These are phyloP conservation scores for Trisateles emortualis DNA, from an alignment of 2,888 invertebrate species.

Conservation along the genomic window DNA sequence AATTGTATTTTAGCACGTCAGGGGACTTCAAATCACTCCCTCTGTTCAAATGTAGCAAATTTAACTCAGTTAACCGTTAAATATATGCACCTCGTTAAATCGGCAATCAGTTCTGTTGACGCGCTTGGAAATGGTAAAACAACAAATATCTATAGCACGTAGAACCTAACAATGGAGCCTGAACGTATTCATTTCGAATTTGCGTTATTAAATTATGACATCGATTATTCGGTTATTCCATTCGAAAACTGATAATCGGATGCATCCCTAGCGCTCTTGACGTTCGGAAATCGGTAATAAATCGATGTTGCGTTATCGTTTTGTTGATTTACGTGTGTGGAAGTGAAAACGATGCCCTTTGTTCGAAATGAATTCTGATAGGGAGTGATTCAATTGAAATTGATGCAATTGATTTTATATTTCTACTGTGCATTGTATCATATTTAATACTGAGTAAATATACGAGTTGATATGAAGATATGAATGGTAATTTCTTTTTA, in stretches of 20 bases:
- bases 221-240: slow-evolving; percentile 67
- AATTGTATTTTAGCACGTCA: slow-evolving; percentile 20
- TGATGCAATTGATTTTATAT: too few species aligned
- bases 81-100: slow-evolving; percentile 69
- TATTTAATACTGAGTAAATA: too few species aligned
- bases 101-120: slow-evolving; percentile 62
- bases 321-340: slow-evolving; percentile 64
- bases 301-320: slow-evolving; percentile 65
- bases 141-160: slow-evolving; percentile 49
- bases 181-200: slow-evolving; percentile 66
- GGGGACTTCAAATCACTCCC: slow-evolving; percentile 43
- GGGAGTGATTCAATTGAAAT: slow-evolving; percentile 13
- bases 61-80: slow-evolving; percentile 56
- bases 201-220: slow-evolving; percentile 70
- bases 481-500: too few species aligned
- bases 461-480: too few species aligned
- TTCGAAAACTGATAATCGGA: slow-evolving; percentile 68
- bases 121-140: slow-evolving; percentile 53
- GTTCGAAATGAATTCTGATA: slow-evolving; percentile 36
- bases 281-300: slow-evolving; percentile 73
- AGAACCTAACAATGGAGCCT: slow-evolving; percentile 50
- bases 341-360: slow-evolving; percentile 45
- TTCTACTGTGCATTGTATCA: too few species aligned
- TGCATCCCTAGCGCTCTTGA: slow-evolving; percentile 59
- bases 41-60: slow-evolving; percentile 43